Evolutionary conservation across 2,888 invertebrate genomes (phyloP), one percentile per base, ranked within the genome.

Genomic region (Caenorhabditis becei): DNA sequence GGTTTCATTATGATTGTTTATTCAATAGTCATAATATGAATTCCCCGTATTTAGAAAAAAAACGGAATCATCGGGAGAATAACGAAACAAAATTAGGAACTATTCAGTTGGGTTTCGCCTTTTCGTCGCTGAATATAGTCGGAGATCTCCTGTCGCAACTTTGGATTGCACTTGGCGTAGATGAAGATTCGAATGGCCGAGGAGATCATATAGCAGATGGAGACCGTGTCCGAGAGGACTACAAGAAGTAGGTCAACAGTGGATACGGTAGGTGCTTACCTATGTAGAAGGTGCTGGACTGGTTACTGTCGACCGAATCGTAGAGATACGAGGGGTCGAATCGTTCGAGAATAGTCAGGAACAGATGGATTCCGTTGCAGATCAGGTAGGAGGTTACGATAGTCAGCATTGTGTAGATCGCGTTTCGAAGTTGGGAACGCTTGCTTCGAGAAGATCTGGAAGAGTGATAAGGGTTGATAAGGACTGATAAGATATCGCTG

Each of bases 101-200:
- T 79, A 32, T 66, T 67, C 16, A 61, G 41, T 44, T 56, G 47
- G 10, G 62, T 67, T 8, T 47, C 47, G 18, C 28, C 54, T 58
- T 78, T 69, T 11, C 71, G 65, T 47, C 78, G 61, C 53, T 66
- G 59, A 23, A 85, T 53, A 47, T 83, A 87, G 10, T 86, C 67
- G 44, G 66, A 44, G 47, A 87, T 83, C 53, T 87, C 87, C 24
- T 83, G 83, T 14, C 87, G 78, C 23, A 87, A 72, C 47, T 86
- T 87, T 32, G 85, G 84, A 71, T 87, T 87, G 69, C 87, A 87
- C 37, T 87, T 87, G 26, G 82, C 79, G 61, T 87, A 87, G 61
- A 87, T 87, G 58, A 87, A 74, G 24, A 87, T 84, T 10, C 87
- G 82, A 53, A 85, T 78, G 10, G 85, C 86, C 16, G 87, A 87